Evolutionary conservation across 2,113 vertebrate genomes (phyloP), one percentile per base, ranked within the genome.

Genomic region (Calidris pugnax): DNA sequence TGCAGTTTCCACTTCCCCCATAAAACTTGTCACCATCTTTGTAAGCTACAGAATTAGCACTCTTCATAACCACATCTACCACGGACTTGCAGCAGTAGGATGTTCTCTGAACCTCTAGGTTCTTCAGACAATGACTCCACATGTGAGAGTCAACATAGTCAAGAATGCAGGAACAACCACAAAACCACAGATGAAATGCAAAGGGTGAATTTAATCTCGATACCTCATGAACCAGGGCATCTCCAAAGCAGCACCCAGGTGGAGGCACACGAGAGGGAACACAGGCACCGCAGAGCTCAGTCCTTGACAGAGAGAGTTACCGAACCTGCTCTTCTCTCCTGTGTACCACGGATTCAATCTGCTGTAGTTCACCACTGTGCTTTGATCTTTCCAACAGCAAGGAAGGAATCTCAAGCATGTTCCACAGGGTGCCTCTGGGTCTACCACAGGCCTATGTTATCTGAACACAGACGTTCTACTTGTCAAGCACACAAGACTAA

Each of bases 51-150:
- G 37, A 55, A 85, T 37, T 45, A 66, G 24, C 3, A 22, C 17
- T 33, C 19, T 47, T 56, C 23, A 12, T 9, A 51, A 6, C 14
- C 30, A 51, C 18, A 81, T 32, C 19, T n/a, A 63, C 16, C 28
- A 74, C 16, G 55, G 30, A n/a, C 22, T 48, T 32, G 16, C 6
- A 62, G 53, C 27, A 35, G 22, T 6, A 24, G 5, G 12, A 62
- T n/a, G 17, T 30, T 53, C 32, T 50, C 73, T 13, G 13, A 15
- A 87, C 19, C 21, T 76, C 9, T 21, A 60, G 33, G 15, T 13
- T 80, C 62, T 73, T 64, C 39, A n/a, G 55, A 66, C 0, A 0
- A 0, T 20, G 23, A 63, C 8, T 18, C 47, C 33, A 3, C 18
- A 63, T 59, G 35, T 28, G 5, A 35, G 53, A 50, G 15, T 45